Percentiles rank a stretch among this genome's conserved stretches.
phyloP scores from a whole-genome alignment of 2,113 vertebrate genomes.

The Chloebia gouldiae region DNA sequence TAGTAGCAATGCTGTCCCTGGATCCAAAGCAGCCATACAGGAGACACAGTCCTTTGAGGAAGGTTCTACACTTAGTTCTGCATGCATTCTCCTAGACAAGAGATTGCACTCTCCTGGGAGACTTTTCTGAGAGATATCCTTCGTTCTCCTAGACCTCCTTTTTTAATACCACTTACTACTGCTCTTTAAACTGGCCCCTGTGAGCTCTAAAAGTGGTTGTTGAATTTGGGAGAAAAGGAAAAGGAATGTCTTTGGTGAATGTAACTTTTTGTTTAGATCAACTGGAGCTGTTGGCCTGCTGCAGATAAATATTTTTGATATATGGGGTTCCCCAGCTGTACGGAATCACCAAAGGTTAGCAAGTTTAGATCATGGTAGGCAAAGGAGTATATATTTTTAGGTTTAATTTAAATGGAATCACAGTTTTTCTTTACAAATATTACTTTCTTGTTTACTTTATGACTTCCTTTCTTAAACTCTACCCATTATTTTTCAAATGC shows the following conservation, averaged over 20 bases:
- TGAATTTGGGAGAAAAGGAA: background rate
- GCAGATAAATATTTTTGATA: background rate
- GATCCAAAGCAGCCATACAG: background rate
- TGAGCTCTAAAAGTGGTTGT: background rate
- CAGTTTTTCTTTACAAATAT: background rate
- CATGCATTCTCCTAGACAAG: background rate
- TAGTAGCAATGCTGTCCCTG: background rate
- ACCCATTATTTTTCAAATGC: background rate
- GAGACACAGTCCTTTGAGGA: background rate
- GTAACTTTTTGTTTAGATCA: background rate
- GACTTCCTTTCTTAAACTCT: background rate
- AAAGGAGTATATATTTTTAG: background rate
- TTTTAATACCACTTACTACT: background rate
- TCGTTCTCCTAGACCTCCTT: background rate
- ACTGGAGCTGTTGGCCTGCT: background rate
- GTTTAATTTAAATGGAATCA: background rate
- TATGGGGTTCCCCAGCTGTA: background rate
- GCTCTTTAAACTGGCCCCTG: background rate
- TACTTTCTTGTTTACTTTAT: background rate
- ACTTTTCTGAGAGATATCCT: background rate
- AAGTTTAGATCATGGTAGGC: background rate
- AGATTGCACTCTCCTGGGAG: background rate
- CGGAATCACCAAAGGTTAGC: background rate
- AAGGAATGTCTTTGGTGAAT: background rate
- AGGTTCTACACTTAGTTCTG: rapidly evolving